These are phyloP conservation scores for Poecilia latipinna DNA, from an alignment of 2,113 vertebrate genomes.

Conservation along the genomic window DNA sequence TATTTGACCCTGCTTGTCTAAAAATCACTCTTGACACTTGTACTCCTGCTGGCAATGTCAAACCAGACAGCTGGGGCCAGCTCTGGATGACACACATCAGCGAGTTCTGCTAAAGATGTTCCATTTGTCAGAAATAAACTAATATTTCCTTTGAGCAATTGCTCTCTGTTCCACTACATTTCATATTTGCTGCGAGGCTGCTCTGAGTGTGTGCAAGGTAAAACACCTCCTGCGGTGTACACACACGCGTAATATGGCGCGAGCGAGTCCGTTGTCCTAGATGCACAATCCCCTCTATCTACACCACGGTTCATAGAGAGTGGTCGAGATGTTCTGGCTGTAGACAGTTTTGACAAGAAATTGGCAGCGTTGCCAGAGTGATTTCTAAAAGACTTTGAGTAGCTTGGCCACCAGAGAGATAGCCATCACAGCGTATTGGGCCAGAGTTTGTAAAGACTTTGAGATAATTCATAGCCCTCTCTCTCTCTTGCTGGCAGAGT, in stretches of 20 bases:
- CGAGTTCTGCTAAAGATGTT: conserved; percentile 62
- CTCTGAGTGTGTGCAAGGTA: conserved; percentile 22
- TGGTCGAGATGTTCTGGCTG: conserved; percentile 65
- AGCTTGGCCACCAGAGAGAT: conserved; percentile 76
- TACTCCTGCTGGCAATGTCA: conserved; percentile 76
- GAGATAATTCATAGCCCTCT: conserved; percentile 77
- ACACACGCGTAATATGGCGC: conserved; percentile 65
- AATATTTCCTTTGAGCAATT: conserved; percentile 58
- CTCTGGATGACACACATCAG: conserved; percentile 63
- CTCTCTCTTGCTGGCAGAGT: conserved; percentile 29
- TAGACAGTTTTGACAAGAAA: conserved; percentile 80
- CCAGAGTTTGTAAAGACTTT: conserved; percentile 72
- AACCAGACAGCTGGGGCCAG: conserved; percentile 68
- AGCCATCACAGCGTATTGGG: conserved; percentile 70
- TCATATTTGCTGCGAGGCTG: conserved; percentile 55
- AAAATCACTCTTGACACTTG: conserved; percentile 67
- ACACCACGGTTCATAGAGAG: conserved; percentile 29
- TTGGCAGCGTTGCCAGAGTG: conserved; percentile 79
- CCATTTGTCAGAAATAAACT: conserved; percentile 68
- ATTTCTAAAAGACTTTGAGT: conserved; percentile 74
- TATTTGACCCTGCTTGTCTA: conserved; percentile 73
- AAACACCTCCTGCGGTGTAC: conserved; percentile 66
- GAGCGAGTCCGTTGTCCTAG: conserved; percentile 68
- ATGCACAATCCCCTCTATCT: conserved; percentile 29
- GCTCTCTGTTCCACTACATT: conserved; percentile 46